Evolutionary conservation across 2,888 invertebrate genomes (phyloP), one percentile per base, ranked within the genome.

Genomic region (Agrochola litura): DNA sequence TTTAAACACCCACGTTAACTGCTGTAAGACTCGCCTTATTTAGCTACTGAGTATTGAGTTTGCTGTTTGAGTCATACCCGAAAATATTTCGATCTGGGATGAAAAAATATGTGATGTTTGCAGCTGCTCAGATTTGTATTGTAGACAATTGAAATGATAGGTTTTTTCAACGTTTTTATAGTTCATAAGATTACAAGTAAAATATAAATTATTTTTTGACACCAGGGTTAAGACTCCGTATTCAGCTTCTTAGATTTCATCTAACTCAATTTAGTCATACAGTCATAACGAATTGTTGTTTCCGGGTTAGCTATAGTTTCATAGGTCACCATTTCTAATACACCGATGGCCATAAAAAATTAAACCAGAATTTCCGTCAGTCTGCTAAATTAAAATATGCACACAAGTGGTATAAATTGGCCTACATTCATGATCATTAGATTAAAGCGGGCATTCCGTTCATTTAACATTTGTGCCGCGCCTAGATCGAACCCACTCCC

Each of bases 401-500:
- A 84, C 78, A 84, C 82, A 80, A 87, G 84, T 87, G 81, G 68
- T 56, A 86, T 60, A 77, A 83, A 86, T 88, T 88, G 83, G 78
- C 79, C 87, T 78, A 86, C 69, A 87, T 88, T 79, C 82, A 73
- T 84, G 81, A 88, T 79, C 76, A 78, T 84, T 75, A 79, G 63
- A 67, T 67, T 86, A 81, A 61, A 72, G 75, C 81, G 83, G 73
- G 76, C 87, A 89, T 89, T 84, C 84, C 88, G 73, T 82, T 82
- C 85, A 88, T 85, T 89, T 85, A 89, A 89, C 82, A 85, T 86
- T 85, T 84, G 71, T 77, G 80, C 82, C 88, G 76, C 85, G 78
- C 87, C 86, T 87, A 87, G 79, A 86, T 86, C 81, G 82, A 80
- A 87, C 71, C 84, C 87, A 81, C 83, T 81, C 77, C 84, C 78